Evolutionary conservation across 2,797 vertebrate species (phyloP).

Genomic region (Bryconaethiops microstoma): DNA sequence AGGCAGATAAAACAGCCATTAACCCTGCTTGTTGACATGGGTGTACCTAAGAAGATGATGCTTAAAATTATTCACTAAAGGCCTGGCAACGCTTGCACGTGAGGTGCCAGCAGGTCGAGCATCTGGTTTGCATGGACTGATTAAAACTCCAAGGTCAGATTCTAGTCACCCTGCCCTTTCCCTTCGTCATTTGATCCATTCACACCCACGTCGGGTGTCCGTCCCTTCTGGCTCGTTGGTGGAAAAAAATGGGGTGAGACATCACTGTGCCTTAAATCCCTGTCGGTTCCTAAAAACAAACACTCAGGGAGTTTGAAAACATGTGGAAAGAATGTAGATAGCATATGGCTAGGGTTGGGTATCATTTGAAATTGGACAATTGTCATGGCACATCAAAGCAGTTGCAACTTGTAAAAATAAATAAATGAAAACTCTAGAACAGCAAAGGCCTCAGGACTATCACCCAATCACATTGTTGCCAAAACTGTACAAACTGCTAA

Average conservation of each 20-base stretch:
- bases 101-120: constrained; percentile 23
- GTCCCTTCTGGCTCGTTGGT: not conserved
- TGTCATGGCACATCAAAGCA: not conserved
- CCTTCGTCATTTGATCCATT: constrained; percentile 15
- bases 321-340: not conserved
- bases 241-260: not conserved
- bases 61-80: constrained; percentile 46
- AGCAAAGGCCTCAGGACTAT: no score
- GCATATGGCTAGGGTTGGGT: not conserved
- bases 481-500: no score
- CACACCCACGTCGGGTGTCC: not conserved
- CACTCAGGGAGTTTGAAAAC: not conserved
- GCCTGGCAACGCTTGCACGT: constrained; percentile 25
- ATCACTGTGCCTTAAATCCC: not conserved
- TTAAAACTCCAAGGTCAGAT: constrained; percentile 20
- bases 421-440: not conserved
- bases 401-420: not conserved
- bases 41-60: constrained; percentile 23
- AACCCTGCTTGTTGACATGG: not conserved
- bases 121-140: constrained; percentile 13
- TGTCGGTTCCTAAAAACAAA: not conserved
- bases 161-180: not conserved
- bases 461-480: no score
- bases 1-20: constrained; percentile 28
- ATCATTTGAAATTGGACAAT: not conserved